Evolutionary conservation across 2,113 vertebrate species (phyloP).

Genomic region (Globicephala melas): DNA sequence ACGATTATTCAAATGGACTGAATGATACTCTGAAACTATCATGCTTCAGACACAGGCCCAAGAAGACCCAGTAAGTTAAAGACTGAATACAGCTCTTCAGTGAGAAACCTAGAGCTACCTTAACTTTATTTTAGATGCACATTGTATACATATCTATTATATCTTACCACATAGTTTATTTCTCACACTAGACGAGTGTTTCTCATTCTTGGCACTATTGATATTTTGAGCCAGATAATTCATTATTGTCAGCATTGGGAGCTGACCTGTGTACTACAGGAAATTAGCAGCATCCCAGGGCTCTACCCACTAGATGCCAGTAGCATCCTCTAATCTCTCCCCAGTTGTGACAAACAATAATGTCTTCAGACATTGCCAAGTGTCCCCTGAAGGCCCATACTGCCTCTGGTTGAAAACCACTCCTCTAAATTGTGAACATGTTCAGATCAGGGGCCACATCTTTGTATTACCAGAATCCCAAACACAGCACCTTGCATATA

Average conservation of each 20-base stretch:
- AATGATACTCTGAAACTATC: neutral
- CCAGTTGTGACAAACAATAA: neutral
- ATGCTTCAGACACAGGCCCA: neutral
- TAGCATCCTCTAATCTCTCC: neutral
- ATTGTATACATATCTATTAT: neutral
- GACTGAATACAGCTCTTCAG: neutral
- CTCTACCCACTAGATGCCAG: neutral
- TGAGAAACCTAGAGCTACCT: neutral
- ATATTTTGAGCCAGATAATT: neutral
- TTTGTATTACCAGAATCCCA: neutral
- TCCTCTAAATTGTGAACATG: neutral
- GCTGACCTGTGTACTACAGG: neutral
- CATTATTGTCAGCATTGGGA: neutral
- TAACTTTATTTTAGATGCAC: neutral
- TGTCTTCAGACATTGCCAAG: neutral
- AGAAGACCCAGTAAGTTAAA: neutral
- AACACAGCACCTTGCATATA: neutral
- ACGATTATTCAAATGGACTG: neutral
- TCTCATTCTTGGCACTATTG: neutral
- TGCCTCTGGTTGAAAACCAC: neutral
- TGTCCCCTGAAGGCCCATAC: neutral
- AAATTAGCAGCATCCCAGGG: neutral
- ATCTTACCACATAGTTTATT: neutral
- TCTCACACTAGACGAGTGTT: neutral
- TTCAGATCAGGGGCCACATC: neutral